Conservation (phyloP, 2,113 vertebrate genomes). For the Protobothrops flavoviridis region DNA sequence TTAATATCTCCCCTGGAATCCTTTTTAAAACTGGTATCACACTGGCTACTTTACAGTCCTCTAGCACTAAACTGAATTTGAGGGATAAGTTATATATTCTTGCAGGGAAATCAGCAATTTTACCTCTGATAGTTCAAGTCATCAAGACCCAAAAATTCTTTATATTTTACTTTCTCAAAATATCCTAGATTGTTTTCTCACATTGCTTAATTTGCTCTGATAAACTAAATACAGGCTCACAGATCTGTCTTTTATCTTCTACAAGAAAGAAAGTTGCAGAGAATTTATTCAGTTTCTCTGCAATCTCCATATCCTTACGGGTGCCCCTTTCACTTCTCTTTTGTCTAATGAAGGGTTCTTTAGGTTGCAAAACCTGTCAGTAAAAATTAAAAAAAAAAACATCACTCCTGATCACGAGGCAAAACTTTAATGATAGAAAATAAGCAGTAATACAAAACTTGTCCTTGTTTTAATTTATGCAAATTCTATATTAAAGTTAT, state of each 20-base stretch:
- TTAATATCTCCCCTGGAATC: neutral
- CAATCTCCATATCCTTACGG: neutral
- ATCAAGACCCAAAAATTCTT: neutral
- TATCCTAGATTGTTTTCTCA: neutral
- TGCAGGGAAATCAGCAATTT: neutral
- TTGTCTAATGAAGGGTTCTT: neutral
- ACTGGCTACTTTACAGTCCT: neutral
- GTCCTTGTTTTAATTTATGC: neutral
- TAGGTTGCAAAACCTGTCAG: neutral
- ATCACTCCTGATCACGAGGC: neutral
- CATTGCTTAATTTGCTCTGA: neutral
- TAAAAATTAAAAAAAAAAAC: neutral
- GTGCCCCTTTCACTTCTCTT: neutral
- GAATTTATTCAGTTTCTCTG: neutral
- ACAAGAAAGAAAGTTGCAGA: neutral
- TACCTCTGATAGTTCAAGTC: neutral
- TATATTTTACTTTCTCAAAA: neutral
- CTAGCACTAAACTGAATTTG: neutral
- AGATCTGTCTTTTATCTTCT: neutral
- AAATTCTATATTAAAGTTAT: neutral
- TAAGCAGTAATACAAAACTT: neutral
- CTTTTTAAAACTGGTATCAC: neutral
- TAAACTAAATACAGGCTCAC: neutral
- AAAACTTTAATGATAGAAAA: neutral
- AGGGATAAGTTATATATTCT: neutral